A percentile compares a stretch with the other conserved stretches of the same genome.
Evolutionary conservation across 2,113 vertebrate species (phyloP).

Genomic region (Neoarius graeffei): DNA sequence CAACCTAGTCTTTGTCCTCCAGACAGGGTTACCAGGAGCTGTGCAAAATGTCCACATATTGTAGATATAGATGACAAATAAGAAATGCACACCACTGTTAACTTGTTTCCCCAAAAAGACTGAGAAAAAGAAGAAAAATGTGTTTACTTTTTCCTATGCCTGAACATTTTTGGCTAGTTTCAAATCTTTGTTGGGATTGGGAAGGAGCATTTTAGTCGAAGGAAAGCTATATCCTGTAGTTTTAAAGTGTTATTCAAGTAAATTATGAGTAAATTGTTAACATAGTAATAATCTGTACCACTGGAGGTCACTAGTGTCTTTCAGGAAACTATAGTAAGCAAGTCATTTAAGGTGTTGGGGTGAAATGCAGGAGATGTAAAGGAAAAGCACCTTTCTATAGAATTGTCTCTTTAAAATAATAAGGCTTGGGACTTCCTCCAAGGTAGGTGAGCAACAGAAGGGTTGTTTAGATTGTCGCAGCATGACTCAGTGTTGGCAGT

Average conservation of each 20-base stretch:
- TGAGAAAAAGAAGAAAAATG: not conserved
- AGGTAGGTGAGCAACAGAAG: constrained; percentile 51
- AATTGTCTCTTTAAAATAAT: not conserved
- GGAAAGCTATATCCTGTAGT: not conserved
- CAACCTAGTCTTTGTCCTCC: not conserved
- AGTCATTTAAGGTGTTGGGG: not conserved
- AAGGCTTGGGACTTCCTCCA: constrained; percentile 64
- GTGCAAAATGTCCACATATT: not conserved
- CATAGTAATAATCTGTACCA: constrained; percentile 14
- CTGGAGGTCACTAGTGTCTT: constrained; percentile 19
- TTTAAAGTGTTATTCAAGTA: not conserved
- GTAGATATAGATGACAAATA: not conserved
- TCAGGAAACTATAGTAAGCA: not conserved
- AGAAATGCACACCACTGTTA: not conserved
- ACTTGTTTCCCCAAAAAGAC: not conserved
- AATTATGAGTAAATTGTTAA: not conserved
- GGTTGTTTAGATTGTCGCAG: constrained; percentile 41
- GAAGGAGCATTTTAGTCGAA: not conserved
- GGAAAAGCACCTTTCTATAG: not conserved
- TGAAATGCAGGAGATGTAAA: not conserved
- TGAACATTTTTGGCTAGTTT: not conserved
- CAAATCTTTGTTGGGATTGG: not conserved
- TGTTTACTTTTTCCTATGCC: not conserved
- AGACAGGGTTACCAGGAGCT: not conserved
- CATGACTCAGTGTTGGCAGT: constrained; percentile 14